Percentiles rank a stretch among this genome's conserved stretches.
Evolutionary conservation across 2,113 vertebrate genomes (phyloP).

Genomic region (Pithys albifrons): DNA sequence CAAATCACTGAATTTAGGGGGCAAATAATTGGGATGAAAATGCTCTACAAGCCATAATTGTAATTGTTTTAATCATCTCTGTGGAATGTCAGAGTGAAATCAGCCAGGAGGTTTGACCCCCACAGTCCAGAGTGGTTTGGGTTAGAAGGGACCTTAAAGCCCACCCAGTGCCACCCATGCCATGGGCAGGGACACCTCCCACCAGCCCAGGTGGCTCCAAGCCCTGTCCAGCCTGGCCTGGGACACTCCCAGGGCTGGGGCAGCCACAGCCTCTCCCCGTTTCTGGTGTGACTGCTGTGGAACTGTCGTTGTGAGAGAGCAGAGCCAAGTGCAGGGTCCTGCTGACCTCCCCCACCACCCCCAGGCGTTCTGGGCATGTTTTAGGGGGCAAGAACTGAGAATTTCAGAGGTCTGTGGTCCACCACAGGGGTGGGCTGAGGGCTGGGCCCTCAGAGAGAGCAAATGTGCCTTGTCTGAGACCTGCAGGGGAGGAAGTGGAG

Average conservation of each 20-base stretch:
- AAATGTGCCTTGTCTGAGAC: neutral
- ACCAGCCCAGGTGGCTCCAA: neutral
- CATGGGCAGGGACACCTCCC: neutral
- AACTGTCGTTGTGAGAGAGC: neutral
- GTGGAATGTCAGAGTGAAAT: neutral
- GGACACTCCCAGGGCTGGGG: neutral
- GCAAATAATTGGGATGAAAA: neutral
- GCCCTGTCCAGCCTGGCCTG: neutral
- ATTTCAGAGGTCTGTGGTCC: neutral
- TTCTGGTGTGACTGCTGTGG: neutral
- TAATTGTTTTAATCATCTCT: neutral
- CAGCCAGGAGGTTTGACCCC: neutral
- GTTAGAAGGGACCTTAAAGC: neutral
- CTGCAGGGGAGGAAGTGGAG: too few species aligned
- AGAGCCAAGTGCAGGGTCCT: rapidly evolving
- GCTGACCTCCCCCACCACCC: neutral
- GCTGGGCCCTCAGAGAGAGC: neutral
- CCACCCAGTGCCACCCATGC: neutral
- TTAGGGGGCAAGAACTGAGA: neutral
- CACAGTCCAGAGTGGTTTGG: neutral
- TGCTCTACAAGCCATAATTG: neutral
- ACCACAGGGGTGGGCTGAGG: neutral
- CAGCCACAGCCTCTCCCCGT: neutral
- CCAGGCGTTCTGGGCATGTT: neutral
- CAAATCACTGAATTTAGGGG: neutral